Evolutionary conservation across 2,113 vertebrate genomes (phyloP), one percentile per base, ranked within the genome.

Genomic region (Alligator mississippiensis): DNA sequence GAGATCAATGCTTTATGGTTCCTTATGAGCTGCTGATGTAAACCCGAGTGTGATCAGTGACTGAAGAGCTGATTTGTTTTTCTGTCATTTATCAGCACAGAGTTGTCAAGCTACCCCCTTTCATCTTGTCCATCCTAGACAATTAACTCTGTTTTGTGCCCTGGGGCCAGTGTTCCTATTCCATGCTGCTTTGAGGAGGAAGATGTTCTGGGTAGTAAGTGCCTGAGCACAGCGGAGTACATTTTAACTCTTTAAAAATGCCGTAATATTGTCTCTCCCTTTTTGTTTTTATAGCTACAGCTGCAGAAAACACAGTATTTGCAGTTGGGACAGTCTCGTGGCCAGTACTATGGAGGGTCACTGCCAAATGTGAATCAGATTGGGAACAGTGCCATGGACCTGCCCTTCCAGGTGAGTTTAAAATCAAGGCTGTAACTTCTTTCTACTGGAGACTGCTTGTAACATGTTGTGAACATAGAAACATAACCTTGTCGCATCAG

Each of bases 301-400:
- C 99, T 99, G 97, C 99, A 99, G 98, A 99, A 99, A 98, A 99
- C 99, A 82, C 99, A 99, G 90, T 99, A 99, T 98, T 98, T 99
- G 97, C 99, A 99, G 98, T 98, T 99, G 98, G 99, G 99, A 96
- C 99, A 99, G 92, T 99, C 98, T 96, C 99, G 99, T 87, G 99
- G 99, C 98, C 99, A 99, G 98, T 99, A 99, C 98, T 99, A 99
- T 2, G 99, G 99, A 77, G 99, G 99, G 83, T 99, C 99, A 81
- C 97, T 99, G 98, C 99, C 99, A 98, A 99, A 99, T 92, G 99
- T 99, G 97, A 99, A 99, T 97, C 99, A 99, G 98, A 99, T 99
- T 94, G 99, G 99, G 95, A 99, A 98, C 98, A 98, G 99, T 97
- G 98, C 98, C 93, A 98, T 98, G 98, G 99, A 99, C 97, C 98